A percentile compares a stretch with the other conserved stretches of the same genome.
Conservation (phyloP, 2,797 vertebrate species). For the Agapornis canus region DNA sequence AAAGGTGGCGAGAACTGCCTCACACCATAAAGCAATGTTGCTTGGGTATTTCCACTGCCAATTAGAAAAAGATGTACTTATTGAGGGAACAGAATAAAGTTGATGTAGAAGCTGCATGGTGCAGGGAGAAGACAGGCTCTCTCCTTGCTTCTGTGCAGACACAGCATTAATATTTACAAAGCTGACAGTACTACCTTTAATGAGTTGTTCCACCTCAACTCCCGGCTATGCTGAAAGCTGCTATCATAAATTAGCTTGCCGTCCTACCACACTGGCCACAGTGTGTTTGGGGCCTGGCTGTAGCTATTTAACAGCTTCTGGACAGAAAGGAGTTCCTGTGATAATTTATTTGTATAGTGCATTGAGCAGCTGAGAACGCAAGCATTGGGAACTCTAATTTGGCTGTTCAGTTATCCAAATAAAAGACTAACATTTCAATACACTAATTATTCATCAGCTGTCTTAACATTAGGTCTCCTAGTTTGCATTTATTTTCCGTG, state of each 20-base stretch:
- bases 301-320: background rate
- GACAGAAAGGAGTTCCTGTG: background rate
- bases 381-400: background rate
- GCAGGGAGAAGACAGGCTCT: background rate
- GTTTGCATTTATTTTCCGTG: background rate
- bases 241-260: background rate
- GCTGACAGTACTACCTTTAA: background rate
- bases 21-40: background rate
- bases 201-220: background rate
- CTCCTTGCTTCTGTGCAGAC: background rate
- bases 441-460: conserved; percentile 19
- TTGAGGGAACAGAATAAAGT: background rate
- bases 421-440: conserved; percentile 2
- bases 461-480: background rate
- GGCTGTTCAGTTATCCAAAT: conserved; percentile 30
- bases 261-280: background rate
- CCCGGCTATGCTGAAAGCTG: background rate
- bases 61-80: background rate
- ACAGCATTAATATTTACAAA: background rate
- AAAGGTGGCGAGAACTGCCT: no score
- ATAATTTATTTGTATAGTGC: conserved; percentile 13
- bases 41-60: background rate
- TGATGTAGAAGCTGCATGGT: accelerated
- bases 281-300: background rate
- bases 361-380: conserved; percentile 1